phyloP scores from a whole-genome alignment of 1,140 invertebrate species.

The Tetraneura akinire region DNA sequence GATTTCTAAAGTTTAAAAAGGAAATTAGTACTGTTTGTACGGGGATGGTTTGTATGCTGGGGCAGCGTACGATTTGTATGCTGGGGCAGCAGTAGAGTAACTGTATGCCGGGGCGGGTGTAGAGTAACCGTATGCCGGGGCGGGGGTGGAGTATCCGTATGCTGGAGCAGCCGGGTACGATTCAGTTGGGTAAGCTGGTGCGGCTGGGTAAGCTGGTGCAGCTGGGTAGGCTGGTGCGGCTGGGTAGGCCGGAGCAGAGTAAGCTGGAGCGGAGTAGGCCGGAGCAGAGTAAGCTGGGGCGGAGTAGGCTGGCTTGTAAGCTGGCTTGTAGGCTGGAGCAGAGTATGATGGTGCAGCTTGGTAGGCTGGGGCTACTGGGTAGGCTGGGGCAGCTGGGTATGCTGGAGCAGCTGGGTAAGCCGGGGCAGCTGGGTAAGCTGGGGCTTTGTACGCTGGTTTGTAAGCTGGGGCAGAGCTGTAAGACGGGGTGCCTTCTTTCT shows the following conservation, averaged over 20 bases:
- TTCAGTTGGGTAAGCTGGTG: constrained; percentile 52
- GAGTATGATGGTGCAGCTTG: constrained; percentile 46
- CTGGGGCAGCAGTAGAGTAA: constrained; percentile 23
- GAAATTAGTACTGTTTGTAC: constrained; percentile 47
- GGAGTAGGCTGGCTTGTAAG: constrained; percentile 31
- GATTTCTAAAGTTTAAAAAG: constrained; percentile 9
- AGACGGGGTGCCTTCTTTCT: constrained; percentile 15
- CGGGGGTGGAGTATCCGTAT: constrained; percentile 48
- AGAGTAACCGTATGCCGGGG: constrained; percentile 49
- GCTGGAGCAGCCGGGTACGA: constrained; percentile 41
- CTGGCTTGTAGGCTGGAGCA: constrained; percentile 48
- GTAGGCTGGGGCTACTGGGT: constrained; percentile 47
- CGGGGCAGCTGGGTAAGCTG: background rate
- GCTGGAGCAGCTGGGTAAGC: constrained; percentile 1
- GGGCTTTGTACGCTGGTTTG: background rate
- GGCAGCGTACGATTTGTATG: constrained; percentile 43
- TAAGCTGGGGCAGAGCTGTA: constrained; percentile 13
- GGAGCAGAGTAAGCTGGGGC: constrained; percentile 25
- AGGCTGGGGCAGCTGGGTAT: background rate
- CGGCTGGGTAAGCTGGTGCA: constrained; percentile 47
- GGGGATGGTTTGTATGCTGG: constrained; percentile 47
- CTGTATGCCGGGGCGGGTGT: constrained; percentile 47
- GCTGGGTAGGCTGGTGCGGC: constrained; percentile 50
- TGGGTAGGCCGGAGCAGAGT: constrained; percentile 34
- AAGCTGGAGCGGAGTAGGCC: background rate